A percentile compares a stretch with the other conserved stretches of the same genome.
Evolutionary conservation across 2,888 invertebrate species (phyloP).

Genomic region (Lissocephala sabroskyi): DNA sequence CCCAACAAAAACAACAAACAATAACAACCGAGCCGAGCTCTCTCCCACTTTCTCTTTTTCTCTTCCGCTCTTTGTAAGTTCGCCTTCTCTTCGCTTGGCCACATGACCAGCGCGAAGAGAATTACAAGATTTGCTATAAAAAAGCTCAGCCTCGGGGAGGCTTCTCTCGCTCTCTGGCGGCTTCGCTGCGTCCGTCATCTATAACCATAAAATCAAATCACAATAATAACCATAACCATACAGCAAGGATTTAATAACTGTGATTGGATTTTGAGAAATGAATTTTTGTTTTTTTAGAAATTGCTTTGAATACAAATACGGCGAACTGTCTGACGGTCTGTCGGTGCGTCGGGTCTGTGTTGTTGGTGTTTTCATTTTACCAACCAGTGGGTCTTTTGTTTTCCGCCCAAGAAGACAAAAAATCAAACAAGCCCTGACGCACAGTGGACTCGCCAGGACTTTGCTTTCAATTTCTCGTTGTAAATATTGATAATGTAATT

Average conservation of each 20-base stretch:
- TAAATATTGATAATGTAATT: background rate
- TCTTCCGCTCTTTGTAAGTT: background rate
- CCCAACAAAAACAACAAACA: constrained; percentile 37
- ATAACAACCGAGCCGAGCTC: constrained; percentile 20
- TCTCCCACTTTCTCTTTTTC: constrained; percentile 4
- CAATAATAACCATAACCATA: constrained; percentile 63
- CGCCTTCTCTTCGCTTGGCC: background rate
- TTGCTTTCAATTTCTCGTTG: constrained; percentile 44
- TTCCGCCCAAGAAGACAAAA: too few relatives aligned
- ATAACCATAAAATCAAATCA: constrained; percentile 62
- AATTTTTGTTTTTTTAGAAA: constrained; percentile 2
- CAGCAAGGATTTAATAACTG: constrained; percentile 61
- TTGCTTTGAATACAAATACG: too few relatives aligned
- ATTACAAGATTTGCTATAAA: too few relatives aligned
- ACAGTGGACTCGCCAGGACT: constrained; percentile 20
- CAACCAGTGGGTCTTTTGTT: too few relatives aligned
- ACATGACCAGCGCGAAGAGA: too few relatives aligned
- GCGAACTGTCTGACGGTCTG: too few relatives aligned
- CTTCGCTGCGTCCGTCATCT: constrained; percentile 30
- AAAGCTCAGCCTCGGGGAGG: too few relatives aligned
- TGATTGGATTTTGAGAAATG: constrained; percentile 61
- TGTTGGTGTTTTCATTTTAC: background rate
- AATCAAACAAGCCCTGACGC: too few relatives aligned
- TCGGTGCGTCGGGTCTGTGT: too few relatives aligned
- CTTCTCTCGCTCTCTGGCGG: constrained; percentile 2